Percentiles rank a stretch among this genome's conserved stretches.
Evolutionary conservation across 2,888 invertebrate species (phyloP).

Genomic region (Gerris lacustris): DNA sequence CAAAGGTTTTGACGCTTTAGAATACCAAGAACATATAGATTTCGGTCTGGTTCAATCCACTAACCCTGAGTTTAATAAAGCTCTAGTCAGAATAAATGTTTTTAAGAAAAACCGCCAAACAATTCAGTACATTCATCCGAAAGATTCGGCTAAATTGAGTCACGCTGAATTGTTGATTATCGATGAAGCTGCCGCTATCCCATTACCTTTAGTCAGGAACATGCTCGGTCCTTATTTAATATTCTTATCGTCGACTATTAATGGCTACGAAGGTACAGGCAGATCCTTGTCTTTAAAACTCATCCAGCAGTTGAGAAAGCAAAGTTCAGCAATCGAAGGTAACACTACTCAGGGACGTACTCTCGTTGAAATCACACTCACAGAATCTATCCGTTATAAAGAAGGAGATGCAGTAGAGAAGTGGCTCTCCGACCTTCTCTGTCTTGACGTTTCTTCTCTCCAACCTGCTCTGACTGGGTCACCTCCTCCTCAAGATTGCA

Average conservation of each 20-base stretch:
- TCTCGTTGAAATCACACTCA: conserved; percentile 53
- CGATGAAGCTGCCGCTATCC: conserved; percentile 98
- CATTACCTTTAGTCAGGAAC: conserved; percentile 77
- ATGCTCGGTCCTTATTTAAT: conserved; percentile 84
- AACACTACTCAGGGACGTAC: conserved; percentile 43
- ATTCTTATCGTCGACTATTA: conserved; percentile 91
- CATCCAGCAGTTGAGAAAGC: conserved; percentile 68
- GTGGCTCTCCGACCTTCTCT: conserved; percentile 84
- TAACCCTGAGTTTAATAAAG: conserved; percentile 92
- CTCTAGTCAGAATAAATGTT: conserved; percentile 83
- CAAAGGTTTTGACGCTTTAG: conserved; percentile 85
- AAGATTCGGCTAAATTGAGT: conserved; percentile 72
- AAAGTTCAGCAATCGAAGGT: conserved; percentile 41
- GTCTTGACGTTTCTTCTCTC: conserved; percentile 69
- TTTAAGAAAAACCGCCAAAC: conserved; percentile 84
- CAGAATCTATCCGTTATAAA: conserved; percentile 90
- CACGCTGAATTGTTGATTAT: conserved; percentile 92
- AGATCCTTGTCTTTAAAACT: conserved; percentile 89
- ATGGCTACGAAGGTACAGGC: conserved; percentile 98
- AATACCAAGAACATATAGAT: conserved; percentile 91
- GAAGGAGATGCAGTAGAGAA: conserved; percentile 72
- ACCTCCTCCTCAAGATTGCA: conserved; percentile 78
- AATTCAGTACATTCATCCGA: conserved; percentile 92
- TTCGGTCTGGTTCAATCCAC: conserved; percentile 89
- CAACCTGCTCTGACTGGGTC: conserved; percentile 60